Base-by-base conservation (phyloP, 1,140 invertebrate genomes). In the Pogonognathellus flavescens region DNA sequence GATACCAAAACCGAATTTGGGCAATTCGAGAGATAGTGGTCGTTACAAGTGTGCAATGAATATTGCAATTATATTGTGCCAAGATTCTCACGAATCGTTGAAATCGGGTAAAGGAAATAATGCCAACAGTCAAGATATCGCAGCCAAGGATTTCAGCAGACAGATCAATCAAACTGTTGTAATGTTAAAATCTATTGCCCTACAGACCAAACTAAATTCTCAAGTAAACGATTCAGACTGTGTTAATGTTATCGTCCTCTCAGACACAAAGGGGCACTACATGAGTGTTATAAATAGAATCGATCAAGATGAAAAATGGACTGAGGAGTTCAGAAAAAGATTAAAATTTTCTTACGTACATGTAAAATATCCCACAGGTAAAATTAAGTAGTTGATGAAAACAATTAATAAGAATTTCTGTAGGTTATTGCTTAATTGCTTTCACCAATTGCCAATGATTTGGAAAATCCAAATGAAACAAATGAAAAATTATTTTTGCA, bases 161-260 rank as follows among this genome's bases (percentile, higher is more conserved):
- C 88, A 88, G 81, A 87, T 88, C 7, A 86, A 87, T 83, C 88
- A 88, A 60, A 87, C 86, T 25, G 20, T 87, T 11, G 85, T 86
- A 9, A 59, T 88, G 22, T 66, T 88, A 11, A 87, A 88, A 70
- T 88, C 88, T 20, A 86, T 88, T 9, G 80, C 66, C 1, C 62
- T 88, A 41, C 55, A 62, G 14, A 52, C 84, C 11, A 83, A 81
- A 81, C 85, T 83, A 8, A 41, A 52, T 20, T 31, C 22, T 9
- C 11, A 22, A 13, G 62, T 31, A 25, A 18, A 60, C 1, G 60
- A 83, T 18, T 13, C 20, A 3, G 57, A 83, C 4, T 87, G 86
- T 80, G 82, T 87, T 0, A 82, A 88, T 53, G 62, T 87, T 4
- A 82, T 87, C 5, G 20, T 88, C 5, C 9, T 88, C 5, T 88